Percentiles rank a stretch among this genome's conserved stretches.
Evolutionary conservation across 2,113 vertebrate genomes (phyloP).

Genomic region (Rattus rattus): DNA sequence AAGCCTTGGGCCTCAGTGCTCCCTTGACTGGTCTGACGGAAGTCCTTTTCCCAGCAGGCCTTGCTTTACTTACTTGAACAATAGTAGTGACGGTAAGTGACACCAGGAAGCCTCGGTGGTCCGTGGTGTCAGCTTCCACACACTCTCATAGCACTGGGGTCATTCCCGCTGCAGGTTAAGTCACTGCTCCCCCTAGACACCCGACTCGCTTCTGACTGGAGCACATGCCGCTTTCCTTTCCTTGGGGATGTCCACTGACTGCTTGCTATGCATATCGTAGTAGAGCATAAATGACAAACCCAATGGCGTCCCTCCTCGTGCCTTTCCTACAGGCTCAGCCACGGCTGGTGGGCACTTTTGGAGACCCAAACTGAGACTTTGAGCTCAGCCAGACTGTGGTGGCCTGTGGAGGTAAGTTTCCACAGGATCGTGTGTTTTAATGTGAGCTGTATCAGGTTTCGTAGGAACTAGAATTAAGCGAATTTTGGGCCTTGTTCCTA

Average conservation of each 20-base stretch:
- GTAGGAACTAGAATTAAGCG: background rate
- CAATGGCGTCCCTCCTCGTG: rapidly evolving
- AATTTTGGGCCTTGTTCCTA: background rate
- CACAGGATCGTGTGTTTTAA: background rate
- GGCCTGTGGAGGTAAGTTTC: background rate
- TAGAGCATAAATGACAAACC: background rate
- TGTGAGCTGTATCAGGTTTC: background rate
- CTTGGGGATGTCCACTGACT: background rate
- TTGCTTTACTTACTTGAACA: background rate
- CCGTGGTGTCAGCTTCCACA: background rate
- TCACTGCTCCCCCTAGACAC: background rate
- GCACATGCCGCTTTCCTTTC: background rate
- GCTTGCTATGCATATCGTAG: background rate
- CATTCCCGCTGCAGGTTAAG: background rate
- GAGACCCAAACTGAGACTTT: background rate
- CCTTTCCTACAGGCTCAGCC: background rate
- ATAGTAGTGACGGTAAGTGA: background rate
- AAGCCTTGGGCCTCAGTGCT: background rate
- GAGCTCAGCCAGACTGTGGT: background rate
- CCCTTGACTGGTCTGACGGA: background rate
- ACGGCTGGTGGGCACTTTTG: background rate
- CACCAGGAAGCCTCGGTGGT: background rate
- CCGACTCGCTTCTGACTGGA: background rate
- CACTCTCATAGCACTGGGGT: rapidly evolving
- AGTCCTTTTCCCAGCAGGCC: background rate